Evolutionary conservation across 2,113 vertebrate species (phyloP).

Genomic region (Dasyprocta punctata): DNA sequence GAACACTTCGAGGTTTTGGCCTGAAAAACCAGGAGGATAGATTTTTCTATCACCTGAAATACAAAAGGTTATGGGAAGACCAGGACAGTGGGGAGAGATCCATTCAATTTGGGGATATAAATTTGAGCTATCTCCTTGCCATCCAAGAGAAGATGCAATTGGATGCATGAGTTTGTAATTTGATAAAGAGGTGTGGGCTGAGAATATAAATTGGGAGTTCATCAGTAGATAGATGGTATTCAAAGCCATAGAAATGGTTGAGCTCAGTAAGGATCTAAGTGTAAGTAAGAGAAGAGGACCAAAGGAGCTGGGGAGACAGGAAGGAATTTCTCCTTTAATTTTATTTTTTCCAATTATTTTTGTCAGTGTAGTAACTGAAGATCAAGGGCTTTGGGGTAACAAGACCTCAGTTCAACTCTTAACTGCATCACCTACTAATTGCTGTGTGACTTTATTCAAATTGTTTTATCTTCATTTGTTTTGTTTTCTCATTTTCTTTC

Average conservation of each 20-base stretch:
- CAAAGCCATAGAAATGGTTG: background rate
- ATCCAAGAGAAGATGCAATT: background rate
- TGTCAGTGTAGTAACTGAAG: background rate
- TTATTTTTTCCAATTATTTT: background rate
- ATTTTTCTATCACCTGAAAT: background rate
- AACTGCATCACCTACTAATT: background rate
- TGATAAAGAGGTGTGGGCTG: background rate
- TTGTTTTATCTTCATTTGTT: background rate
- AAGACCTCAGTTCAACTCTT: background rate
- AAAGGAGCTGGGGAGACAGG: background rate
- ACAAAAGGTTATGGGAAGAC: background rate
- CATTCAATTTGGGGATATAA: background rate
- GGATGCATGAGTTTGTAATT: background rate
- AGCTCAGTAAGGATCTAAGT: background rate
- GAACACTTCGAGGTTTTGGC: background rate
- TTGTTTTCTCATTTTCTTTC: too few species aligned
- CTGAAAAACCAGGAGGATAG: background rate
- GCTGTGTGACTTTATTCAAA: background rate
- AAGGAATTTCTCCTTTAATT: background rate
- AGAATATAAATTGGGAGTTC: background rate
- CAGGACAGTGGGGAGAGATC: background rate
- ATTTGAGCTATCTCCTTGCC: background rate
- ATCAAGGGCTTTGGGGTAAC: background rate
- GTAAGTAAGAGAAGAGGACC: background rate
- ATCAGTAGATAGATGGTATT: background rate